These are phyloP conservation scores for Leptobrachium ailaonicum DNA, from an alignment of 2,113 vertebrate species.

Conservation along the genomic window DNA sequence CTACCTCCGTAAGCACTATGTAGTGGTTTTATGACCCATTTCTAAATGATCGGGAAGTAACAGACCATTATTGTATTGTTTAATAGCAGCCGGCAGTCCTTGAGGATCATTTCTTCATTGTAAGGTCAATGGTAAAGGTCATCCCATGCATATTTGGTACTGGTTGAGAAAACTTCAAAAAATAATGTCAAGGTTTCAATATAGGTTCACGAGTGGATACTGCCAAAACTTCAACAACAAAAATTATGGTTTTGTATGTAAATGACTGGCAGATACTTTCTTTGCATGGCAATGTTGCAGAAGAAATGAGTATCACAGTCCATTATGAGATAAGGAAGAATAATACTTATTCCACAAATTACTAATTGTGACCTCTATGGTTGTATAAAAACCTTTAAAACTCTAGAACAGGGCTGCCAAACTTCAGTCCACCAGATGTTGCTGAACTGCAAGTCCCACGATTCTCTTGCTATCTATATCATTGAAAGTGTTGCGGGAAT, in stretches of 20 bases:
- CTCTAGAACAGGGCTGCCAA: too few relatives aligned
- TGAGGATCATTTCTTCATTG: conserved; percentile 22
- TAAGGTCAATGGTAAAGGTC: conserved; percentile 42
- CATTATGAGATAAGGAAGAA: too few relatives aligned
- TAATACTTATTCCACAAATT: too few relatives aligned
- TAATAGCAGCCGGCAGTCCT: conserved; percentile 38
- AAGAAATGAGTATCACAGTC: not conserved
- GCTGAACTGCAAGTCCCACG: too few relatives aligned
- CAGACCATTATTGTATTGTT: conserved; percentile 40
- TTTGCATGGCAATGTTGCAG: not conserved
- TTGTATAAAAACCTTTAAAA: too few relatives aligned
- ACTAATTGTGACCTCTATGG: too few relatives aligned
- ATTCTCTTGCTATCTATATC: too few relatives aligned
- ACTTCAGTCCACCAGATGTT: too few relatives aligned
- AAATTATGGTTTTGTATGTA: not conserved
- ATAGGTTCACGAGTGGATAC: not conserved
- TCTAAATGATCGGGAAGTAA: conserved; percentile 43
- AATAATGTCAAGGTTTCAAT: not conserved
- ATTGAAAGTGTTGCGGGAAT: too few relatives aligned
- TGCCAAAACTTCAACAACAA: not conserved
- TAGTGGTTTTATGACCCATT: conserved; percentile 46
- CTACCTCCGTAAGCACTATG: conserved; percentile 24
- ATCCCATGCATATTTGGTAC: conserved; percentile 4
- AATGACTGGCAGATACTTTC: not conserved
- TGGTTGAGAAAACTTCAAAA: conserved; percentile 15